Base-by-base conservation (phyloP, 2,113 vertebrate species). In the Micromys minutus region DNA sequence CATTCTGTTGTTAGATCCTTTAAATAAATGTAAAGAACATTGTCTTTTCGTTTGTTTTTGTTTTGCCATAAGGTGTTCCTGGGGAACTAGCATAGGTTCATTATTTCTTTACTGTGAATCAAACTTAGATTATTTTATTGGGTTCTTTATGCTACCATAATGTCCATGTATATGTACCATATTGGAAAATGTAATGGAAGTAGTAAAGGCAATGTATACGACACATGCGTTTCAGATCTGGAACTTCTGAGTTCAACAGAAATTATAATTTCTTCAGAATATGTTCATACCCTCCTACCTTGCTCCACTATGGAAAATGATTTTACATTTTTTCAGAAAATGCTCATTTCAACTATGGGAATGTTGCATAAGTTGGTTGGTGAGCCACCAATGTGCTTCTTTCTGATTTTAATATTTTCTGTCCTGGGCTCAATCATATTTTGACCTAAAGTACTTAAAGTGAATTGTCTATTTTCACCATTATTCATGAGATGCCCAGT, bases 251-350 rank as follows among this genome's bases (percentile, higher is more conserved):
- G 5, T 65, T 89, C 42, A 39, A 50, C 24, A 85, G 34, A 75
- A 75, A 15, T 8, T 36, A 31, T 95, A 50, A 42, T 88, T 89
- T 84, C 39, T 92, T 95, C 85, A 71, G 12, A 79, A 94, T 65
- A 8, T 36, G 9, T 31, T 79, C 34, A 71, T 31, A 63, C 1
- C 65, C 7, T 74, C 42, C 65, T 31, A 17, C 65, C 5, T 24
- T 76, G 5, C 7, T 34, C 10, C 31, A 26, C 3, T 8, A 1
- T 36, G 55, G 3, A 39, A 83, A 84, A 93, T n/a, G n/a, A n/a
- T n/a, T n/a, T n/a, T n/a, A n/a, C n/a, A 42, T 88, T 89, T 84
- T 36, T 92, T 95, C 85, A 71, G 12, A 79, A 94, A 71, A 8
- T 36, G 9, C 36, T 79, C 34, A 71, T 31, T n/a, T n/a, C n/a